phyloP scores from a whole-genome alignment of 1,140 invertebrate genomes.

The Diabrotica undecimpunctata region DNA sequence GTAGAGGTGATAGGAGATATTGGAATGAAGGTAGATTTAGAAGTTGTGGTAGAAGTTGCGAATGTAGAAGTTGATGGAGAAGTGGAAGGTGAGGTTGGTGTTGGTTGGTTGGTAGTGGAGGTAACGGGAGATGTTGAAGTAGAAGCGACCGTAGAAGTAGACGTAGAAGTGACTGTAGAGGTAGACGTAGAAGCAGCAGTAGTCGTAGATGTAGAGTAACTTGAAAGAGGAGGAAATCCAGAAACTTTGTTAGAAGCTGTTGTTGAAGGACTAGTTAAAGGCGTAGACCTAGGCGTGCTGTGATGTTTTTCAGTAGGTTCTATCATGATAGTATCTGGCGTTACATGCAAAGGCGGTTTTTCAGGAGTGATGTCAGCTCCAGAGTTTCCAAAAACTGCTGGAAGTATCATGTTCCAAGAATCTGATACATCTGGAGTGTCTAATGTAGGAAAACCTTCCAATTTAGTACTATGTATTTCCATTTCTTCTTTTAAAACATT shows the following conservation, averaged over 20 bases:
- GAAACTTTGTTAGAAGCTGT: not conserved
- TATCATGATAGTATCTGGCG: slow-evolving; percentile 42
- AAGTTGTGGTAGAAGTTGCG: too few relatives aligned
- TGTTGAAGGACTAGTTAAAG: not conserved
- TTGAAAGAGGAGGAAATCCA: slow-evolving; percentile 1
- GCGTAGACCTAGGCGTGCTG: slow-evolving; percentile 17
- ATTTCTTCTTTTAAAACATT: slow-evolving; percentile 76
- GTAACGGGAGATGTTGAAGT: not conserved
- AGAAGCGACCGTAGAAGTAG: not conserved
- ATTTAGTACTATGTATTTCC: slow-evolving; percentile 55
- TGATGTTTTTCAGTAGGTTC: slow-evolving; percentile 33
- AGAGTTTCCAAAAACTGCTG: slow-evolving; percentile 70
- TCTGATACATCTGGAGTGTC: slow-evolving; percentile 67
- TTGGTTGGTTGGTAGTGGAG: not conserved
- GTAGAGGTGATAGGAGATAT: too few relatives aligned
- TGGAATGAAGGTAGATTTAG: too few relatives aligned
- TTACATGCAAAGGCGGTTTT: slow-evolving; percentile 31
- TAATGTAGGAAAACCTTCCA: slow-evolving; percentile 52
- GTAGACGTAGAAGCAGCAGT: not conserved
- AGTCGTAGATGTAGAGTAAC: not conserved
- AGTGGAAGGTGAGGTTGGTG: not conserved
- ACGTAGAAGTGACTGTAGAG: not conserved
- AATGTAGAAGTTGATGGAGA: not conserved
- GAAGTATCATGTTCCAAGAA: slow-evolving; percentile 76
- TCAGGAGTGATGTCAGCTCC: slow-evolving; percentile 45